phyloP scores from a whole-genome alignment of 30 jellyfish, hydroid and myxozoan species.

The Aurelia aurita region DNA sequence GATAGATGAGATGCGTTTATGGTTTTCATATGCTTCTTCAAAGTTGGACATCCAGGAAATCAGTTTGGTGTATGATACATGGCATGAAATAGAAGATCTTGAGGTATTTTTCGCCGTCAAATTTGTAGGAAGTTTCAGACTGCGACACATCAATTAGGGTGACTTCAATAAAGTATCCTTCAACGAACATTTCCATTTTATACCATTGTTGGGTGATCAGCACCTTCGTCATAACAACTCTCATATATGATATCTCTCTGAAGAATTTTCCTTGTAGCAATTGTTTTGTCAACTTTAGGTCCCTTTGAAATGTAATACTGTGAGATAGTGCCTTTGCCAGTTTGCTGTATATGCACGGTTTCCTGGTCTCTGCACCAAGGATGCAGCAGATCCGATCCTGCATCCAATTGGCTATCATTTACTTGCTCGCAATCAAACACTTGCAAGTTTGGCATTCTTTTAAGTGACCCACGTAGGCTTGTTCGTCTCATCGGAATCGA shows the following conservation, averaged over 20 bases:
- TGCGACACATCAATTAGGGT: no score
- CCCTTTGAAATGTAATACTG: constrained; percentile 37
- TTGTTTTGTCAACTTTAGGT: constrained; percentile 20
- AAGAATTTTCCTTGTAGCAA: constrained; percentile 8
- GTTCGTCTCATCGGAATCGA: constrained; percentile 25
- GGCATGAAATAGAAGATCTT: no score
- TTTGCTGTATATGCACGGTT: constrained; percentile 38
- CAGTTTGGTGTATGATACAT: no score
- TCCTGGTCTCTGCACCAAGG: constrained; percentile 60
- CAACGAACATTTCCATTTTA: neutral
- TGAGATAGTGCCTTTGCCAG: constrained; percentile 13
- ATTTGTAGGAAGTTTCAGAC: no score
- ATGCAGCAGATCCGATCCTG: constrained; percentile 34
- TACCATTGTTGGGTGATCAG: constrained; percentile 41
- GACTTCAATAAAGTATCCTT: no score
- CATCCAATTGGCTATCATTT: neutral
- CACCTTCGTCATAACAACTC: constrained; percentile 52
- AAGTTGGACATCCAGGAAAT: no score
- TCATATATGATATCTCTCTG: constrained; percentile 37
- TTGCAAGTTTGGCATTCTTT: constrained; percentile 31
- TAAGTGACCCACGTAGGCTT: constrained; percentile 39
- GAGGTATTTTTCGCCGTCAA: no score
- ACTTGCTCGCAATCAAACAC: neutral
- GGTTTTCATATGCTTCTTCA: no score
- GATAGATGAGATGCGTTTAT: no score